Evolutionary conservation across 23 tunicate genomes (phyloP).

Genomic region (Aplidium turbinatum): DNA sequence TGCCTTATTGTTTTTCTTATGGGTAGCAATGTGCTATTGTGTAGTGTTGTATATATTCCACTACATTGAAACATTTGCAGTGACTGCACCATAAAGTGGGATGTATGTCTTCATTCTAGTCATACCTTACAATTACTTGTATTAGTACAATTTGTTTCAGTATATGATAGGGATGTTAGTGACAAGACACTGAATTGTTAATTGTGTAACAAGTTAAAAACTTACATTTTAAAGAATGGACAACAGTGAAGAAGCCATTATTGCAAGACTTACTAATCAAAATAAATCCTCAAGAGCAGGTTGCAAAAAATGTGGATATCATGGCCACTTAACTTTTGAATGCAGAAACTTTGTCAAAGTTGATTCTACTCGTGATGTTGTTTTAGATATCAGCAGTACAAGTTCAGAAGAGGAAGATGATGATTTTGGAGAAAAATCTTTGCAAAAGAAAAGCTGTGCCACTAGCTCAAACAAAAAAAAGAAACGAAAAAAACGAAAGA

Average conservation of each 20-base stretch:
- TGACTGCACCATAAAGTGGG: too few species aligned
- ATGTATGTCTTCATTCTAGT: too few species aligned
- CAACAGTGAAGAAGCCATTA: conserved; percentile 62
- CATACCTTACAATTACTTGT: too few species aligned
- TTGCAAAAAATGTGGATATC: conserved; percentile 94
- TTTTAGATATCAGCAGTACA: conserved; percentile 91
- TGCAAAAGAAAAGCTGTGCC: neutral
- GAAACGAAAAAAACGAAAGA: conserved; percentile 29
- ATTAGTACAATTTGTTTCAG: too few species aligned
- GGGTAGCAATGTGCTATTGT: too few species aligned
- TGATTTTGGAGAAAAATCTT: conserved; percentile 19
- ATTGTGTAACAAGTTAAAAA: neutral
- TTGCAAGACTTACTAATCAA: conserved; percentile 88
- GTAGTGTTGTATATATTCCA: too few species aligned
- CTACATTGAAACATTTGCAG: too few species aligned
- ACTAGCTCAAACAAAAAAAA: conserved; percentile 25
- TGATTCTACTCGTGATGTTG: conserved; percentile 77
- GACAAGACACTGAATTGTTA: too few species aligned
- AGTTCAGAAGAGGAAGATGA: conserved; percentile 64
- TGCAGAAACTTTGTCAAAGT: conserved; percentile 75
- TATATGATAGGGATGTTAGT: too few species aligned
- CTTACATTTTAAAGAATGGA: conserved; percentile 22
- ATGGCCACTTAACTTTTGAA: conserved; percentile 90
- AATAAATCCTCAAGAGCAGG: conserved; percentile 58
- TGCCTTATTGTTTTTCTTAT: too few species aligned